Percentiles rank a stretch among this genome's conserved stretches.
Conservation (phyloP, 2,113 vertebrate species). For the Numenius arquata region DNA sequence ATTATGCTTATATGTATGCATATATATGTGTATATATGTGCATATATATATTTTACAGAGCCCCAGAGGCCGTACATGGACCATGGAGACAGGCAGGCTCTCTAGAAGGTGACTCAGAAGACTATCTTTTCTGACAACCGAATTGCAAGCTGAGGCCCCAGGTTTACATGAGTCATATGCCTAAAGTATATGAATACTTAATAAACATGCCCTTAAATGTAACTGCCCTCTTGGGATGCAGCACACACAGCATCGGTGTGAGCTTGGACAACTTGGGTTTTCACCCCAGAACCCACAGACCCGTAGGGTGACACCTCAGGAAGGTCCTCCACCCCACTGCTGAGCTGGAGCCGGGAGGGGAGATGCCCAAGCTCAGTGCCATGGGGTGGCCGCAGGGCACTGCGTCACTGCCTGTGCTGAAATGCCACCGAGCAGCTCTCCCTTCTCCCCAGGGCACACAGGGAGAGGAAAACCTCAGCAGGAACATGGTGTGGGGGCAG, state of each 20-base stretch:
- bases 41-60: neutral
- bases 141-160: neutral
- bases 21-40: too few species aligned
- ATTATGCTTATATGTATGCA: too few species aligned
- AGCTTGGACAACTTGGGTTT: neutral
- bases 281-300: neutral
- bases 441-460: rapidly evolving
- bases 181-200: neutral
- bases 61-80: neutral
- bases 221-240: neutral
- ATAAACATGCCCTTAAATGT: neutral
- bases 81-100: neutral
- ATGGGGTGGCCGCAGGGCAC: rapidly evolving
- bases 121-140: neutral
- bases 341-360: neutral
- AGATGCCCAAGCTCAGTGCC: neutral
- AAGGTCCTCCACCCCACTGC: neutral
- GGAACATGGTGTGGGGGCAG: rapidly evolving
- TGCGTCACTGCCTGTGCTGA: rapidly evolving
- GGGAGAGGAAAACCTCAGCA: neutral
- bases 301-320: neutral
- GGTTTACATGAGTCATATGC: neutral
- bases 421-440: neutral
- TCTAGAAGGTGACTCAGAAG: neutral
- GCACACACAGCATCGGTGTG: rapidly evolving